These are phyloP conservation scores for Cephus sareptanus DNA, from an alignment of 2,888 invertebrate species.

Conservation along the genomic window DNA sequence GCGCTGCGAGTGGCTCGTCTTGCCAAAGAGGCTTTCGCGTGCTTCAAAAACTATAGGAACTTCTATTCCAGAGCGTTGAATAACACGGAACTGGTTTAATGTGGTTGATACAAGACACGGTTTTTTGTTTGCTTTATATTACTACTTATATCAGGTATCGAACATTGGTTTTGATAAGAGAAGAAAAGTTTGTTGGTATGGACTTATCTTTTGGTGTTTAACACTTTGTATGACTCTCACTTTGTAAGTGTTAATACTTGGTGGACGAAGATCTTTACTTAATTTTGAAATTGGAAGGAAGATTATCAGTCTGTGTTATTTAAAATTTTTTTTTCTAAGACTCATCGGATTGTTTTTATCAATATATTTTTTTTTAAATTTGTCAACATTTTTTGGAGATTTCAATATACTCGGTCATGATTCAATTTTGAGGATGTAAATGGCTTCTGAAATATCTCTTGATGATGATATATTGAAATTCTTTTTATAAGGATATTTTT, in stretches of 20 bases:
- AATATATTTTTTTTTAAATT: too few relatives aligned
- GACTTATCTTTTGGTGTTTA: background rate
- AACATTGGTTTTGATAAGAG: background rate
- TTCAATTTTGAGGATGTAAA: background rate
- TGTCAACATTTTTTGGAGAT: too few relatives aligned
- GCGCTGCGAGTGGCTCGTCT: conserved; percentile 22
- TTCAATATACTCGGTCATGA: too few relatives aligned
- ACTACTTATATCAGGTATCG: background rate
- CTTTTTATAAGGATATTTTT: background rate
- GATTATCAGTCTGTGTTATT: too few relatives aligned
- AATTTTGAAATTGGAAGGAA: background rate
- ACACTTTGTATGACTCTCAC: too few relatives aligned
- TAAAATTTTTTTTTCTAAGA: too few relatives aligned
- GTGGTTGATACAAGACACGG: background rate
- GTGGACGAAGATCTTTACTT: background rate
- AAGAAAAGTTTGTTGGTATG: background rate
- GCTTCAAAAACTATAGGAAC: background rate
- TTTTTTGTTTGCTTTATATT: background rate
- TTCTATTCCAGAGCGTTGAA: background rate
- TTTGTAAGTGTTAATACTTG: background rate
- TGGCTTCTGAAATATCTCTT: background rate
- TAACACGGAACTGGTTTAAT: background rate
- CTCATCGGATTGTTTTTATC: too few relatives aligned
- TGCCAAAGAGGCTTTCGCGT: conserved; percentile 29
- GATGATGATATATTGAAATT: background rate